Evolutionary conservation across 1,140 invertebrate genomes (phyloP), one percentile per base, ranked within the genome.

Genomic region (Notospermus geniculatus): DNA sequence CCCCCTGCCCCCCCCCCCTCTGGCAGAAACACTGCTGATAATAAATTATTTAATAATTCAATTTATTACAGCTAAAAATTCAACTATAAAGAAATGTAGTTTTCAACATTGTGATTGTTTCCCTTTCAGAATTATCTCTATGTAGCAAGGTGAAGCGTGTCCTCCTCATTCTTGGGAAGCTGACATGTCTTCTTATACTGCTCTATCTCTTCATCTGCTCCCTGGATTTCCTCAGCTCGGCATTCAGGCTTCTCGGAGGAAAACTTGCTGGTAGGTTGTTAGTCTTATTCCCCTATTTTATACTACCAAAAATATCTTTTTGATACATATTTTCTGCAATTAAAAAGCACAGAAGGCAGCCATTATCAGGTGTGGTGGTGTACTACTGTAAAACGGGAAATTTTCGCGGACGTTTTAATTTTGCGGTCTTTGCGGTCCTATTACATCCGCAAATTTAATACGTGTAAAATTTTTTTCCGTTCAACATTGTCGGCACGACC

Each of bases 161-260:
- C 4, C 17, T 46, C n/a, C 36, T 57, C 15, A 53, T 57, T 27
- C n/a, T 65, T 9, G 32, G 68, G 2, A 69, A 82, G 65, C 5
- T 79, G 1, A 15, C 78, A 0, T 58, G 69, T 0, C 76, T 86
- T 0, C 7, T 85, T 0, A 59, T 58, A 1, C 73, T 84, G 2
- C 77, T 87, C 1, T 87, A 86, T 74, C 67, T 85, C 43, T 87
- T 88, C 72, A 83, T 87, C 60, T 86, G 85, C 65, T 86, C 85
- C 2, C 72, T 87, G 65, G 85, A 86, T 57, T 78, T 86, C 27
- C 76, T 87, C 25, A 84, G 85, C 41, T 78, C 81, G 1, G 82
- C 85, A 9, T 88, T 87, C 69, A 77, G 82, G 46, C 76, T 87
- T 2, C 67, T 88, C 19, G 86, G 86, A 29, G 85, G 85, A 74